Conservation (phyloP, 1,140 invertebrate species). For the Cotesia typhae region DNA sequence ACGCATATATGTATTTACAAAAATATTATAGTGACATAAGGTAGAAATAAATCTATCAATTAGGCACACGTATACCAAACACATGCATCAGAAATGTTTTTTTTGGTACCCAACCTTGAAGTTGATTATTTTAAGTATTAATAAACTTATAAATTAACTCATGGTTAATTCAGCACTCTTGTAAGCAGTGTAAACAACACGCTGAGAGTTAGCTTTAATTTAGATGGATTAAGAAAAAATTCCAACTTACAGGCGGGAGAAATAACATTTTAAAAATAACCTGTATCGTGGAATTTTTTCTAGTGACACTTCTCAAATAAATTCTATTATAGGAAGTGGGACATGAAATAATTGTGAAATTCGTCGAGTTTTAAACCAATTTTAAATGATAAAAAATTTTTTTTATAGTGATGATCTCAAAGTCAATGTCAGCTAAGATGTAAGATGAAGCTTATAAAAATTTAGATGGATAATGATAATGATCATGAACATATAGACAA, state of each 20-base stretch:
- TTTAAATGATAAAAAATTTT: background rate
- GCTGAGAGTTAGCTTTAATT: conserved; percentile 1
- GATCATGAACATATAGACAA: background rate
- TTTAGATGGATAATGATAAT: background rate
- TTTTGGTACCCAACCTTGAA: conserved; percentile 12
- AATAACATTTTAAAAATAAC: background rate
- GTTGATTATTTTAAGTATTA: background rate
- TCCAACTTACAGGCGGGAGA: too few relatives aligned
- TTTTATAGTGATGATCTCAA: conserved; percentile 8
- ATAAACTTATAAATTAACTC: background rate
- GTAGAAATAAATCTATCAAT: background rate
- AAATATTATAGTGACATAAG: too few relatives aligned
- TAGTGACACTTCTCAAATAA: background rate
- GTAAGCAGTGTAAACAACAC: background rate
- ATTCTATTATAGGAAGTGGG: background rate
- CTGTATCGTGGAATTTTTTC: background rate
- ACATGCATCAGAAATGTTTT: conserved; percentile 8
- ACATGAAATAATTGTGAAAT: conserved; percentile 4
- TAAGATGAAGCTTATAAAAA: background rate
- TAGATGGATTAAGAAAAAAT: too few relatives aligned
- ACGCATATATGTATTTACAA: too few relatives aligned
- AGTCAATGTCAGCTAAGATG: too few relatives aligned
- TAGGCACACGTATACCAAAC: background rate
- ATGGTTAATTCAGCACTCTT: background rate
- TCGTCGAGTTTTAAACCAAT: background rate